Conservation (phyloP, 92 coral and sea anemone genomes). For the Phenganax subtilis region DNA sequence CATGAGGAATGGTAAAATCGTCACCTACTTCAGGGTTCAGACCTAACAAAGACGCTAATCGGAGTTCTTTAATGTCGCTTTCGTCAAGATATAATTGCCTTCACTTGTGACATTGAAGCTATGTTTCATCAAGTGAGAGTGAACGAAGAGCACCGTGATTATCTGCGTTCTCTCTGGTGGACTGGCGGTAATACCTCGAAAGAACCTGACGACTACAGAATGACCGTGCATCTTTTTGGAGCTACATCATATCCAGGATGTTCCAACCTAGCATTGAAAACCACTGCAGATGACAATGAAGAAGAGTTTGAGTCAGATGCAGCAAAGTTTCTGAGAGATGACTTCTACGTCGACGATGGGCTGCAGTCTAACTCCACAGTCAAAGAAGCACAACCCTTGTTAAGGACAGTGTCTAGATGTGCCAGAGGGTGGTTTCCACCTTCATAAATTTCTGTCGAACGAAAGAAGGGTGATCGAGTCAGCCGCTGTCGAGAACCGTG, state of each 20-base stretch:
- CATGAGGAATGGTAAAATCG: too few species aligned
- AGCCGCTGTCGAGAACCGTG: conserved; percentile 5
- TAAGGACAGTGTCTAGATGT: not conserved
- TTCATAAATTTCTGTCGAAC: not conserved
- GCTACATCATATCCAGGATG: conserved; percentile 41
- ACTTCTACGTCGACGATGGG: conserved; percentile 14
- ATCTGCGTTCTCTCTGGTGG: conserved; percentile 14
- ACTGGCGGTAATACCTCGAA: conserved; percentile 3
- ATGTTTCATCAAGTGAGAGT: conserved; percentile 39
- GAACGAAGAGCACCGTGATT: conserved; percentile 30
- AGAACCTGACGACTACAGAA: conserved; percentile 31
- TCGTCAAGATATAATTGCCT: conserved; percentile 20
- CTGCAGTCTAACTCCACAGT: not conserved
- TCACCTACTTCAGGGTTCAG: too few species aligned
- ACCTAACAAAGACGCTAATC: too few species aligned
- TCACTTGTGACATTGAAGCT: conserved; percentile 29
- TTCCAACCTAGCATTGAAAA: conserved; percentile 29
- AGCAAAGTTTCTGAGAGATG: not conserved
- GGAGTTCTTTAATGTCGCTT: too few species aligned
- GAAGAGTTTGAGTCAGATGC: conserved; percentile 14
- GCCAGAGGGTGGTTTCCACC: not conserved
- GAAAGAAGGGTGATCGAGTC: not conserved
- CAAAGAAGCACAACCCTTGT: not conserved
- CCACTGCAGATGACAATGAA: conserved; percentile 31
- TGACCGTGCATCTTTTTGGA: conserved; percentile 15